Base-by-base conservation (phyloP, 2,888 invertebrate species). In the Cantharis flavilabris region DNA sequence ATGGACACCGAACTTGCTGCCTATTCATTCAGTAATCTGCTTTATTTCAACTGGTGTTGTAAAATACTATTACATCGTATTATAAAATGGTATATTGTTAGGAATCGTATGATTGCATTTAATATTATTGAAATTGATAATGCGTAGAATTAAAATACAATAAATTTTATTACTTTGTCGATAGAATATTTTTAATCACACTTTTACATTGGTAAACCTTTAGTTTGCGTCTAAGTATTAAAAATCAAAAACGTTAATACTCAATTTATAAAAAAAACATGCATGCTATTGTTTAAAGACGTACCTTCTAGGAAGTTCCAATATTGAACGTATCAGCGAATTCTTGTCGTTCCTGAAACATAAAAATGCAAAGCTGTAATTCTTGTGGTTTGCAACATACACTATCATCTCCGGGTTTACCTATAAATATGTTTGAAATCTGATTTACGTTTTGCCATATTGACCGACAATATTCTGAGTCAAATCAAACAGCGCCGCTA, bases 271-370 rank as follows among this genome's bases (percentile, higher is more conserved):
- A 49, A 49, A n/a, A 49, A 49, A n/a, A n/a, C 49, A 49, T 49
- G 49, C 49, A n/a, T 49, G 26, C 67, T 62, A 78, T 78, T 78
- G 75, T 78, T 75, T 69, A 67, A 30, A 69, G 28, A 77, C 77
- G 72, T 74, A 79, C 79, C 75, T 79, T 77, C 79, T 69, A 72
- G 71, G 77, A 79, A 79, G 62, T 71, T 26, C 69, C 70, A 71
- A 74, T 72, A 77, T 70, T 65, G 72, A 20, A 49, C 69, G 72
- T 75, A 71, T 79, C 75, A 65, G 76, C 76, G 9, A 73, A 77
- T 75, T 77, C 79, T 77, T 71, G 70, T 62, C 74, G 76, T 73
- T 77, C 75, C 79, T 79, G 79, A 65, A 79, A 79, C 76, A 79
- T 72, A 79, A 79, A 79, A 71, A 77, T 75, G 76, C 71, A 69